These are phyloP conservation scores for Pediacus dermestoides DNA, from an alignment of 2,888 invertebrate genomes.

Conservation along the genomic window DNA sequence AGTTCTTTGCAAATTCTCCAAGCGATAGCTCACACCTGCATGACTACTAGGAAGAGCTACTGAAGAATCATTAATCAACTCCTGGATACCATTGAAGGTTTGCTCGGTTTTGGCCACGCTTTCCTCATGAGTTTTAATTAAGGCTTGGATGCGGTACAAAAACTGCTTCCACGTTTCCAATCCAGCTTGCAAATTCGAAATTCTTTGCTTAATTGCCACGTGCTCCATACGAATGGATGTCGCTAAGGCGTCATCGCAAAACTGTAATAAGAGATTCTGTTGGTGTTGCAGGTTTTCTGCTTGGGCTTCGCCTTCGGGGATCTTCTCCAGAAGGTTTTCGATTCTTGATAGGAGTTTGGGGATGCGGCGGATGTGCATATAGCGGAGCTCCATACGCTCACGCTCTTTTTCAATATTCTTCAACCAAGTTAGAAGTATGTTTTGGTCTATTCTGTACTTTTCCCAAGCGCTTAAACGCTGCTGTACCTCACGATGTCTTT, in stretches of 20 bases:
- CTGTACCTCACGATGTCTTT: conserved; percentile 72
- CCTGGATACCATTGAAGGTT: conserved; percentile 63
- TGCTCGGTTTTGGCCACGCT: conserved; percentile 59
- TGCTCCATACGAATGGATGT: conserved; percentile 80
- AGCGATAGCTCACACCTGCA: conserved; percentile 60
- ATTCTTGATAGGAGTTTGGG: conserved; percentile 68
- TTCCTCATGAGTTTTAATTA: conserved; percentile 63
- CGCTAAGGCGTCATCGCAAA: conserved; percentile 73
- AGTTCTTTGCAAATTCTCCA: conserved; percentile 61
- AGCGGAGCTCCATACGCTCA: conserved; percentile 71
- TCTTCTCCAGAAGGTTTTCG: conserved; percentile 63
- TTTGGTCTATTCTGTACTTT: conserved; percentile 68
- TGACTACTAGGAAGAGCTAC: conserved; percentile 56
- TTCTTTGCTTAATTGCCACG: conserved; percentile 69
- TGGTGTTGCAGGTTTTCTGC: conserved; percentile 60
- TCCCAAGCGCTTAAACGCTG: conserved; percentile 74
- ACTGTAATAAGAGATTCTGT: conserved; percentile 63
- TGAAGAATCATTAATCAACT: conserved; percentile 57
- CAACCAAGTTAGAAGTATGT: conserved; percentile 71
- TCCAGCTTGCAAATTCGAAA: conserved; percentile 76
- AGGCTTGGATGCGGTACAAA: conserved; percentile 62
- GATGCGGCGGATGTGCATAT: conserved; percentile 73
- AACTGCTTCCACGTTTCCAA: conserved; percentile 78
- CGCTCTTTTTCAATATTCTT: conserved; percentile 77
- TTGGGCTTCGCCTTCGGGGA: conserved; percentile 65